These are phyloP conservation scores for Cephalopholis sonnerati DNA, from an alignment of 2,113 vertebrate species.

Conservation along the genomic window DNA sequence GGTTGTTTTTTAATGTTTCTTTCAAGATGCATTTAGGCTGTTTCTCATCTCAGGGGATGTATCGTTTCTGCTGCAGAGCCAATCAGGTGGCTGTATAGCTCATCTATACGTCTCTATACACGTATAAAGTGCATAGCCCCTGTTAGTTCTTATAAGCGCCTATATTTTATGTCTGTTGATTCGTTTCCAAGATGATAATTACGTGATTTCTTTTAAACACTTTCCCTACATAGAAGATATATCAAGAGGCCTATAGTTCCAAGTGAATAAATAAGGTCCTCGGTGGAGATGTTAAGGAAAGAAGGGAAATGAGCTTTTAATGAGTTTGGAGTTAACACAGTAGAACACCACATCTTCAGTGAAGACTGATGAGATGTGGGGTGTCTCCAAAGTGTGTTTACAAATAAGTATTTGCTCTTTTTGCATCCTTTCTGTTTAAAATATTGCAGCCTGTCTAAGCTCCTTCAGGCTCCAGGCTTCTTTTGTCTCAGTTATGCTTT, in stretches of 20 bases:
- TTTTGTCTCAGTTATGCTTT: background rate
- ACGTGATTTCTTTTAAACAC: background rate
- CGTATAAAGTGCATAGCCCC: background rate
- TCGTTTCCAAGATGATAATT: conserved; percentile 24
- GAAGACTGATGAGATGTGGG: conserved; percentile 52
- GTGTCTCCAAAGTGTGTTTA: conserved; percentile 38
- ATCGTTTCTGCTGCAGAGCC: background rate
- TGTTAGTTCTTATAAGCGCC: background rate
- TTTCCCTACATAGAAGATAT: conserved; percentile 8
- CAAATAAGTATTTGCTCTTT: conserved; percentile 22
- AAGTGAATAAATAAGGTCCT: conserved; percentile 47
- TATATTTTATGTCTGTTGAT: background rate
- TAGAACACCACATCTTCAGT: conserved; percentile 32
- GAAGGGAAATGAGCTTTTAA: conserved; percentile 55
- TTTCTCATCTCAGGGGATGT: background rate
- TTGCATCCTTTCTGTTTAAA: conserved; percentile 5
- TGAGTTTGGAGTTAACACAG: conserved; percentile 50
- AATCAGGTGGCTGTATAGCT: background rate
- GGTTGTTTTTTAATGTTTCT: background rate
- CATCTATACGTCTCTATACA: background rate
- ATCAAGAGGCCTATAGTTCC: conserved; percentile 45
- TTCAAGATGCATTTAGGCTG: background rate
- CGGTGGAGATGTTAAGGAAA: conserved; percentile 41
- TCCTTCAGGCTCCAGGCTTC: background rate
- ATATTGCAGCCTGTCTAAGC: background rate